Base-by-base conservation (phyloP, 64 coral and sea anemone species). In the Stichodactyla helianthus region DNA sequence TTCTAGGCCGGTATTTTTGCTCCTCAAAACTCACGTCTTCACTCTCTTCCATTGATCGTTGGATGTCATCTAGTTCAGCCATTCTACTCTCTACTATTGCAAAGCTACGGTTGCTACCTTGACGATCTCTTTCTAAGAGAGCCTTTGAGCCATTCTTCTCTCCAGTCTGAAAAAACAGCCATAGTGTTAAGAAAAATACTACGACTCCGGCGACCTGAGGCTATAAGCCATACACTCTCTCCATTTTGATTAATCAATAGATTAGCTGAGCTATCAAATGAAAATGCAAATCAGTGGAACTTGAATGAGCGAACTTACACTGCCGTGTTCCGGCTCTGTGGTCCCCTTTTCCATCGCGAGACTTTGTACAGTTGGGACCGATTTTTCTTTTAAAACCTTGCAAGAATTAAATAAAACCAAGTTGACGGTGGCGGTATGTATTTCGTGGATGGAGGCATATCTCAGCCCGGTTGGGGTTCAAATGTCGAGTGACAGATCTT, bases 181-280 rank as follows among this genome's bases (percentile, higher is more conserved):
- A 84, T 60, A 62, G 6, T 35, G 10, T 84, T 84, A 44, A 60
- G 83, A 35, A 84, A 84, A 60, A 50, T 62, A 58, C 54, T 53
- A 54, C 54, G 50, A 84, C 64, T 90, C 84, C 76, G 85, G 83
- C 79, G 92, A 89, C 28, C 82, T 58, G 79, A 93, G 82, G 88
- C 87, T 87, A 87, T 84, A 88, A 87, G 82, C 89, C 74, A 82
- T 87, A 93, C 85, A 90, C 88, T 77, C 89, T 97, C 89, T 97
- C 94, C 71, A 93, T 92, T 90, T 90, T 89, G 92, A 97, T 97
- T 97, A 97, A 97, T 97, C 91, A 90, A 85, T 97, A 89, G 91
- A 97, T 93, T 97, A 89, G 88, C 82, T 74, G 81, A 62, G 81
- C 88, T 87, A 92, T 90, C 88, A 96, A 93, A 97, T 93, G 91